phyloP scores from a whole-genome alignment of 2,113 vertebrate genomes.

The Sturnira hondurensis region DNA sequence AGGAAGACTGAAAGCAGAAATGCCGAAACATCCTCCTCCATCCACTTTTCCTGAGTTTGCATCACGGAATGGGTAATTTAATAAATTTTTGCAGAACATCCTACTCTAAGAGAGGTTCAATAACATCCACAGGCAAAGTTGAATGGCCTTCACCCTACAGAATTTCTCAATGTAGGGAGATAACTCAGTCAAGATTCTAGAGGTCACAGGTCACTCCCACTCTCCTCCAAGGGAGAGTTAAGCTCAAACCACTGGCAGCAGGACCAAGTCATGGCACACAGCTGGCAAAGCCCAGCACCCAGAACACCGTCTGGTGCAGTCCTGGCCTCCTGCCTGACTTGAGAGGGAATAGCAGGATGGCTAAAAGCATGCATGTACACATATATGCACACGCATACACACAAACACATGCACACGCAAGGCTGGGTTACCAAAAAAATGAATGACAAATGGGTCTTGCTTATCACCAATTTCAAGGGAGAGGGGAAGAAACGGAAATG shows the following conservation, averaged over 20 bases:
- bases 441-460: neutral
- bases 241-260: neutral
- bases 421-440: slow-evolving; percentile 14
- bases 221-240: neutral
- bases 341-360: neutral
- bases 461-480: neutral
- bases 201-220: too few relatives aligned
- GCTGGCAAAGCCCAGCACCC: slow-evolving; percentile 1
- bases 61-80: neutral
- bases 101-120: neutral
- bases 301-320: slow-evolving; percentile 43
- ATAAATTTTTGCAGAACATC: neutral
- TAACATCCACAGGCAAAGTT: neutral
- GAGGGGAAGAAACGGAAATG: neutral
- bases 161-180: neutral
- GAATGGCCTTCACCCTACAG: accelerated
- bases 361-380: neutral
- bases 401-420: neutral
- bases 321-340: slow-evolving; percentile 13
- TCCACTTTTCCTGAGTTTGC: neutral
- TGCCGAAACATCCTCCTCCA: neutral
- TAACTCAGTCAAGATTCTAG: neutral
- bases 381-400: neutral
- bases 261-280: neutral
- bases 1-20: neutral